A percentile compares a stretch with the other conserved stretches of the same genome.
phyloP scores from a whole-genome alignment of 2,888 invertebrate species.

The Athrips mouffetella region DNA sequence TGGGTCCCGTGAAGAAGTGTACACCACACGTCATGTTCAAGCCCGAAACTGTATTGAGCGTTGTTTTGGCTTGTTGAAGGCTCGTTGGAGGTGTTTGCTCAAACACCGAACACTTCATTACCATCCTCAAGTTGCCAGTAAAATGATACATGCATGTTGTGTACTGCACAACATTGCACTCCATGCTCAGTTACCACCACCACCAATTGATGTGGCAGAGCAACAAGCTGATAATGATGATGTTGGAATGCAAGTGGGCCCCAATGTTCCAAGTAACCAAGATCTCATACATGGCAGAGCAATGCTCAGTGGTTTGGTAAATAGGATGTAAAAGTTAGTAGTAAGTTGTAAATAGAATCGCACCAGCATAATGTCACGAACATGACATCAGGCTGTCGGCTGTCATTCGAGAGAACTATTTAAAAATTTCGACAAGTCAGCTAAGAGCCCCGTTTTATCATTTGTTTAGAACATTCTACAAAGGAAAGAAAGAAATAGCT shows the following conservation, averaged over 20 bases:
- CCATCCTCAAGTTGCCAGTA: slow-evolving; percentile 24
- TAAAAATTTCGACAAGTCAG: too few species aligned
- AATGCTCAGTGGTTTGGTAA: slow-evolving; percentile 7
- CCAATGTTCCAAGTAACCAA: not conserved
- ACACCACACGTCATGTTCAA: slow-evolving; percentile 17
- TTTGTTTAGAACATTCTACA: too few species aligned
- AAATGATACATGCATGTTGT: slow-evolving; percentile 29
- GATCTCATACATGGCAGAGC: slow-evolving; percentile 12
- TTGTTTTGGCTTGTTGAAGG: slow-evolving; percentile 19
- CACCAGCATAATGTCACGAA: too few species aligned
- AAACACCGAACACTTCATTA: slow-evolving; percentile 27
- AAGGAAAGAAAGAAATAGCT: too few species aligned
- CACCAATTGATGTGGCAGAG: too few species aligned
- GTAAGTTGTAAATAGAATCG: too few species aligned
- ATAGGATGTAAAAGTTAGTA: not conserved
- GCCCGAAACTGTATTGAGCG: slow-evolving; percentile 17
- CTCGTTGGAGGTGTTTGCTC: slow-evolving; percentile 23
- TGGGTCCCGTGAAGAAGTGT: slow-evolving; percentile 18
- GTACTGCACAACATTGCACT: slow-evolving; percentile 29
- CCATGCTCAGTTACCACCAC: slow-evolving; percentile 20
- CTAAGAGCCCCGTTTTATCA: too few species aligned
- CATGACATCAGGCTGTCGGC: too few species aligned
- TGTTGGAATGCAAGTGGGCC: not conserved
- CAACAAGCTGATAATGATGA: not conserved
- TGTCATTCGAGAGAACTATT: too few species aligned